Base-by-base conservation (phyloP, 2,888 invertebrate genomes). In the Stenchaetothrips biformis region DNA sequence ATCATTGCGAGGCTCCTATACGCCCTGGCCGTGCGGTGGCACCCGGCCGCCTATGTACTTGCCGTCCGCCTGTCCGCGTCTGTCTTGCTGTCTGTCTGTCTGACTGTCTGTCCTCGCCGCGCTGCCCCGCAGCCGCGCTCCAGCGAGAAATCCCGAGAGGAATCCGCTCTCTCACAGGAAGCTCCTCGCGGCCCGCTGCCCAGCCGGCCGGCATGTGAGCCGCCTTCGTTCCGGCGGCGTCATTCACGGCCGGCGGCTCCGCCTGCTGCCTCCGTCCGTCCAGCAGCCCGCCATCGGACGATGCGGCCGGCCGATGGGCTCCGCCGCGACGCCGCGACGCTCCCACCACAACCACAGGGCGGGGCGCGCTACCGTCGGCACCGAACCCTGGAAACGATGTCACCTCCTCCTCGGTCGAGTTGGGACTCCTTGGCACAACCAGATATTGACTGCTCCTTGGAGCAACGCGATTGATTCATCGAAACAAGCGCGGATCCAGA, bases 91-190 rank as follows among this genome's bases (percentile, higher is more conserved):
- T 37, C 37, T 4, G 37, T 37, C 37, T 37, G 37, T 37, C 37
- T 4, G 37, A 1, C 37, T 2, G 37, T 37, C 37, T 4, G 37
- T 37, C 37, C 2, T 4, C 37, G 37, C 37, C 37, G 2, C 37
- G 37, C 37, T 4, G 37, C 37, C 37, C 2, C 37, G 37, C 37
- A 37, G 37, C 37, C 37, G 37, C 37, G 37, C 4, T 37, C 37
- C 37, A 37, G n/a, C n/a, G n/a, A n/a, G n/a, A n/a, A n/a, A n/a
- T 67, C 67, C 67, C 67, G 67, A 21, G 21, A 74, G 67, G 67
- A 74, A 74, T 74, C 25, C 67, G 67, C 67, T 74, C 67, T 9
- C 67, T 67, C 67, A 67, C 25, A 25, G 25, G 67, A 74, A 74
- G 25, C 18, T 59, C 59, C 59, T 59, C 59, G 59, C 16, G 18